Conservation (phyloP, 2,797 vertebrate genomes). For the Microchirus variegatus region DNA sequence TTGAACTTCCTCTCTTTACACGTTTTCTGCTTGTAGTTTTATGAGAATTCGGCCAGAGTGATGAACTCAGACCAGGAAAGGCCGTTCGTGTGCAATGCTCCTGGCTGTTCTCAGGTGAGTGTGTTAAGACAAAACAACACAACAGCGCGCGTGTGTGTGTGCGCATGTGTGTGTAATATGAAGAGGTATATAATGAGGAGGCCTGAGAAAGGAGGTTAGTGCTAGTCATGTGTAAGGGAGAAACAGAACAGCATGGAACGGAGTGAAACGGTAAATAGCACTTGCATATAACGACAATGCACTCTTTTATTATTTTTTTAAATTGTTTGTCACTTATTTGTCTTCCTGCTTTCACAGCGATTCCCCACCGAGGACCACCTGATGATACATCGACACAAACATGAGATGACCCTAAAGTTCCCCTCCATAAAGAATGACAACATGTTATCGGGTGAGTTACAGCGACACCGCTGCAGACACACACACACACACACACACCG, state of each 20-base stretch:
- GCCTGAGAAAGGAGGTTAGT: conserved; percentile 40
- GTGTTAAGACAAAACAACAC: conserved; percentile 67
- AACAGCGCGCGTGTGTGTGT: background rate
- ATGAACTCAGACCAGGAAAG: conserved; percentile 99
- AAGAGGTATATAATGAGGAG: conserved; percentile 33
- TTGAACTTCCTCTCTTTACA: conserved; percentile 34
- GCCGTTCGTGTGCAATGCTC: conserved; percentile 96
- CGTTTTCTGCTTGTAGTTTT: conserved; percentile 84
- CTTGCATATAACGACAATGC: too few relatives aligned
- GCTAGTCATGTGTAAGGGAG: conserved; percentile 29
- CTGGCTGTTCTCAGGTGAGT: conserved; percentile 99
- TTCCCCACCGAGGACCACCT: conserved; percentile 99
- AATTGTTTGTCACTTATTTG: background rate
- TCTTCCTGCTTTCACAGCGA: conserved; percentile 78
- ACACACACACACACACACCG: background rate
- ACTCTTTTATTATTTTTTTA: too few relatives aligned
- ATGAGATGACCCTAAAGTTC: conserved; percentile 99
- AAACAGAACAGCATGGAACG: conserved; percentile 53
- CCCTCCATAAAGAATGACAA: conserved; percentile 99
- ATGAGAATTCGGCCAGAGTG: conserved; percentile 96
- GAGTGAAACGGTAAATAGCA: conserved; percentile 67
- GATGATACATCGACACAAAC: conserved; percentile 99
- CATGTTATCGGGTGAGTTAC: conserved; percentile 96
- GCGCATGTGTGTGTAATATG: conserved; percentile 41
- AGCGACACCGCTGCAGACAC: conserved; percentile 32